Evolutionary conservation across 2,113 vertebrate genomes (phyloP), one percentile per base, ranked within the genome.

Genomic region (Corynorhinus townsendii): DNA sequence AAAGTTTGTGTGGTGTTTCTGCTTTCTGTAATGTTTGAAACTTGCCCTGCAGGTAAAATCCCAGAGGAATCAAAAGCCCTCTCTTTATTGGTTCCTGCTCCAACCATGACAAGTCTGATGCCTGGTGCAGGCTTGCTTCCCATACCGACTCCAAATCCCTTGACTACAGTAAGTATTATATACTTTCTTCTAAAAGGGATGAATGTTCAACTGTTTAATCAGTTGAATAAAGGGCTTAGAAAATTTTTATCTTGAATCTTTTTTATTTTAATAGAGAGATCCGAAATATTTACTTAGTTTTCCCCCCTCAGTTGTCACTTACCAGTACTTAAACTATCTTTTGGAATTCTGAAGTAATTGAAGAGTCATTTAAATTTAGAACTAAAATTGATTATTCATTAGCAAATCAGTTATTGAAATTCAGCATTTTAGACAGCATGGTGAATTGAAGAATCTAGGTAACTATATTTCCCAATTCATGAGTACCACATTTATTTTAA

Each of bases 11-110:
- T 97, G 95, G 97, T 96, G 83, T 96, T 97, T 94, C 86, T 97
- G 83, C 96, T 98, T 97, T 96, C 97, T 91, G 87, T 99, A 99
- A 99, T 28, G 91, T 98, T 97, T 96, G 93, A 9, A 95, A 95
- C 98, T 99, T 99, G 96, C 98, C 98, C 98, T 98, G 97, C 99
- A 99, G 99, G 99, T 98, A 99, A 99, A 98, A 99, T 99, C 94
- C 99, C 99, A 94, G 99, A 99, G 98, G 99, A 99, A 98, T 98
- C 99, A 97, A 99, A 99, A 98, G 99, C 99, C 73, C 98, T 99
- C 62, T 99, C 99, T 66, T 98, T 99, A 0, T 97, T 99, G 98
- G 99, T 99, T 4, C 99, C 99, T 94, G 98, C 98, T 96, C 95
- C 99, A 95, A 98, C 99, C 59, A 98, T 99, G 83, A 98, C 99